Evolutionary conservation across 2,888 invertebrate species (phyloP).

Genomic region (Rhingia campestris): DNA sequence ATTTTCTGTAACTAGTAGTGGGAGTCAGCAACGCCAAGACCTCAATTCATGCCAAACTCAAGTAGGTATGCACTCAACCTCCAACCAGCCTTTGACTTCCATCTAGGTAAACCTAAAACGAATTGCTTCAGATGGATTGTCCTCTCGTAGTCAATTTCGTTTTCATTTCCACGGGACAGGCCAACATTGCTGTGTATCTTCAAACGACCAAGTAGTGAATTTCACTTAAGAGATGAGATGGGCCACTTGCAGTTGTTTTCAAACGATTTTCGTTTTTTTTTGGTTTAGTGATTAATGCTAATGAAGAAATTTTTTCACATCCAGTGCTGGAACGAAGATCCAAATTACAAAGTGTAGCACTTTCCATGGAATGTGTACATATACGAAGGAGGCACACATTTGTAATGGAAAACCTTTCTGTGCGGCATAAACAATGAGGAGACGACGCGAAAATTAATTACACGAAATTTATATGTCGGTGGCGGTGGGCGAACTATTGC

Average conservation of each 20-base stretch:
- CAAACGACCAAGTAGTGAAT: slow-evolving; percentile 27
- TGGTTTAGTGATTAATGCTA: slow-evolving; percentile 46
- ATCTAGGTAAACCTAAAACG: not conserved
- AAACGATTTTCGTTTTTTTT: slow-evolving; percentile 10
- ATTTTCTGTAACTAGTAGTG: slow-evolving; percentile 57
- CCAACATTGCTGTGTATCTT: slow-evolving; percentile 20
- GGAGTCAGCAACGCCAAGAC: slow-evolving; percentile 62
- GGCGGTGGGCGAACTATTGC: slow-evolving; percentile 63
- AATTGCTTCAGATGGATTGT: not conserved
- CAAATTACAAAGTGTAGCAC: slow-evolving; percentile 59
- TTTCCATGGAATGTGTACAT: slow-evolving; percentile 53
- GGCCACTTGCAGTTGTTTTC: slow-evolving; percentile 47
- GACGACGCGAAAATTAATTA: slow-evolving; percentile 56
- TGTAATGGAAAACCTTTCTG: slow-evolving; percentile 29
- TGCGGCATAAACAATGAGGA: slow-evolving; percentile 33
- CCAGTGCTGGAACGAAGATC: slow-evolving; percentile 33
- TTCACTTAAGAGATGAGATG: slow-evolving; percentile 57
- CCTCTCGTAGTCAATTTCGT: slow-evolving; percentile 41
- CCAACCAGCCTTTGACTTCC: slow-evolving; percentile 28
- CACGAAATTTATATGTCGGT: slow-evolving; percentile 57
- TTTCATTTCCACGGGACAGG: slow-evolving; percentile 49
- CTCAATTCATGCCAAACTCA: slow-evolving; percentile 46
- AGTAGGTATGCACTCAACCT: not conserved
- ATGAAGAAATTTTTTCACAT: slow-evolving; percentile 55
- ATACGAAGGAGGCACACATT: not conserved